Percentiles rank a stretch among this genome's conserved stretches.
phyloP scores from a whole-genome alignment of 2,113 vertebrate genomes.

The Bubalus kerabau region DNA sequence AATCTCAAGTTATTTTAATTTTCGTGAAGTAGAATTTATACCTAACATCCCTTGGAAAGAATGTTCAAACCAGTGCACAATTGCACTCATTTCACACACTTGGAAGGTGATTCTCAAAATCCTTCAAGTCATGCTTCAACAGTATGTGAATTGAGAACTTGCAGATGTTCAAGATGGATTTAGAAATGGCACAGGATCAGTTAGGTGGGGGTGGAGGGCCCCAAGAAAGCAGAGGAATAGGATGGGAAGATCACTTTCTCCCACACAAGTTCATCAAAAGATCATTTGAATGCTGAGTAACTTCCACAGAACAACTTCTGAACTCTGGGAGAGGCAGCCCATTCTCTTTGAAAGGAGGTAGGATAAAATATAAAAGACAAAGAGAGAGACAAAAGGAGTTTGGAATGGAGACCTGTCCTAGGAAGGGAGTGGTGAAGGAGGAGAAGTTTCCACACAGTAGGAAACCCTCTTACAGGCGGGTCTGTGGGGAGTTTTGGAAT shows the following conservation, averaged over 20 bases:
- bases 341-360: background rate
- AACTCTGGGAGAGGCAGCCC: background rate
- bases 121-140: background rate
- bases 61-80: background rate
- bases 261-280: background rate
- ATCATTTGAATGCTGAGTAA: background rate
- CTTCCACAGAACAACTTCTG: background rate
- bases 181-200: background rate
- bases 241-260: background rate
- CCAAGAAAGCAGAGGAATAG: background rate
- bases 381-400: background rate
- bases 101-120: background rate
- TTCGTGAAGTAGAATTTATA: background rate
- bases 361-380: background rate
- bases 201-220: background rate
- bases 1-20: background rate
- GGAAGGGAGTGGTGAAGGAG: background rate
- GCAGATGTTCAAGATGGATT: background rate
- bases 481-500: background rate
- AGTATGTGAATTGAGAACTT: background rate
- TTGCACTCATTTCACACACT: background rate
- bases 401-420: background rate
- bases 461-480: background rate
- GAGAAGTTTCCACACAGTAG: background rate
- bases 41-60: background rate